phyloP scores from a whole-genome alignment of 1,140 invertebrate genomes.

The Trigoniulus corallinus region DNA sequence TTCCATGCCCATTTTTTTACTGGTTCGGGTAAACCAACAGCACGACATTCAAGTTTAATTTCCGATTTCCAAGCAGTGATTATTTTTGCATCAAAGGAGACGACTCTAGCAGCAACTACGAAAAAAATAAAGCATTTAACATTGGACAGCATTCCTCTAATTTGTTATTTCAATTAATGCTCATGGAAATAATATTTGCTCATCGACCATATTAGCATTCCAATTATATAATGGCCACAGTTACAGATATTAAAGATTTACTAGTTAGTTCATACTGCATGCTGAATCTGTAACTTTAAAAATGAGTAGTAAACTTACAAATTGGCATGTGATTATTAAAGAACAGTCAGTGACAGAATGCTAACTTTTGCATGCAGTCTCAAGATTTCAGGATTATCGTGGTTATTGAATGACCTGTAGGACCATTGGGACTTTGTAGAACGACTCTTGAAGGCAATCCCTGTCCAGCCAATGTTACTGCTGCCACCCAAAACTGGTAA shows the following conservation, averaged over 20 bases:
- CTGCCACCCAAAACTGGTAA: constrained; percentile 90
- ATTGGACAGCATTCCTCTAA: neutral
- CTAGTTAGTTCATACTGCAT: too few species aligned
- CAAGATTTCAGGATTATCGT: too few species aligned
- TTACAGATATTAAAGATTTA: too few species aligned
- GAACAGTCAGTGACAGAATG: too few species aligned
- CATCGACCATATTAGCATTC: too few species aligned
- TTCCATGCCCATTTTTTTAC: constrained; percentile 70
- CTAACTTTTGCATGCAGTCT: too few species aligned
- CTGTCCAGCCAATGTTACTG: constrained; percentile 81
- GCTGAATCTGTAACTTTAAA: too few species aligned
- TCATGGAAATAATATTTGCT: too few species aligned
- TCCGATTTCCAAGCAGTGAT: constrained; percentile 79
- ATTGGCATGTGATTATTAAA: too few species aligned
- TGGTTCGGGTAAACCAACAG: constrained; percentile 72
- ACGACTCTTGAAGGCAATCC: constrained; percentile 57
- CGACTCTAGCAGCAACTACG: constrained; percentile 76
- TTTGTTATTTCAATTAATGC: too few species aligned
- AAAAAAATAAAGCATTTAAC: constrained; percentile 7
- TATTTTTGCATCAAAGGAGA: constrained; percentile 78
- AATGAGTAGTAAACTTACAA: neutral
- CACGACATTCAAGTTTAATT: constrained; percentile 73
- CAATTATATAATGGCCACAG: too few species aligned
- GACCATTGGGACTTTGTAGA: neutral
- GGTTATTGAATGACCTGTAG: neutral